phyloP scores from a whole-genome alignment of 2,888 invertebrate species.

The Drosophila pullipes region DNA sequence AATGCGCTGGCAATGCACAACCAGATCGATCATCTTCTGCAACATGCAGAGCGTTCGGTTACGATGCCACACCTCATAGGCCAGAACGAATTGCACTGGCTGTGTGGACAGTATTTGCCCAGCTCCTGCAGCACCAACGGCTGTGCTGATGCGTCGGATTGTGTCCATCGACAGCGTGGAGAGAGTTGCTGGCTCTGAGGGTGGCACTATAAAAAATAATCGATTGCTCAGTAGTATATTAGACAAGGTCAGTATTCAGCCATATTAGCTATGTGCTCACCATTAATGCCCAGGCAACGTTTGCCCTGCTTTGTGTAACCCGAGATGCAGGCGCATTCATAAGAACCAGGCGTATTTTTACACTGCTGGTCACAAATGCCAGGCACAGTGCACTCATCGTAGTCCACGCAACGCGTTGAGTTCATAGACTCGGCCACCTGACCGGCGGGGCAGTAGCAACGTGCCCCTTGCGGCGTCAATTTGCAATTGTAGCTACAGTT shows the following conservation, averaged over 20 bases:
- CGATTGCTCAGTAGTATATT: not conserved
- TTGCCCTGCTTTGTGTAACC: slow-evolving; percentile 89
- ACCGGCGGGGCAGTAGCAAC: slow-evolving; percentile 91
- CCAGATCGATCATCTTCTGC: slow-evolving; percentile 86
- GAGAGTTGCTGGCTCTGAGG: slow-evolving; percentile 88
- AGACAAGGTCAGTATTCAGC: not conserved
- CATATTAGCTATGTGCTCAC: slow-evolving; percentile 84
- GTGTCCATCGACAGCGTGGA: slow-evolving; percentile 89
- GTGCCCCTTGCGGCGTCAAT: slow-evolving; percentile 89
- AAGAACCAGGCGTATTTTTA: slow-evolving; percentile 89
- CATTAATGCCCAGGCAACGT: slow-evolving; percentile 90
- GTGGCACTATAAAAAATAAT: slow-evolving; percentile 87
- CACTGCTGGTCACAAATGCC: slow-evolving; percentile 91
- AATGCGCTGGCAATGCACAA: slow-evolving; percentile 89
- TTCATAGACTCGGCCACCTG: slow-evolving; percentile 86
- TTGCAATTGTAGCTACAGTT: slow-evolving; percentile 90
- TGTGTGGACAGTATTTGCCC: slow-evolving; percentile 84
- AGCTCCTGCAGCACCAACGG: slow-evolving; percentile 61
- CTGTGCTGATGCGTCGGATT: slow-evolving; percentile 87
- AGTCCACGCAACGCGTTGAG: slow-evolving; percentile 89
- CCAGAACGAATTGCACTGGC: slow-evolving; percentile 77
- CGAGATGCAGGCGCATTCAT: slow-evolving; percentile 89
- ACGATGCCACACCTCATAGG: slow-evolving; percentile 89
- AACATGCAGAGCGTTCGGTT: slow-evolving; percentile 91
- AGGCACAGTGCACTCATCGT: slow-evolving; percentile 91